Evolutionary conservation across 30 jellyfish, hydroid and myxozoan species (phyloP).

Genomic region (Rhopilema esculentum): DNA sequence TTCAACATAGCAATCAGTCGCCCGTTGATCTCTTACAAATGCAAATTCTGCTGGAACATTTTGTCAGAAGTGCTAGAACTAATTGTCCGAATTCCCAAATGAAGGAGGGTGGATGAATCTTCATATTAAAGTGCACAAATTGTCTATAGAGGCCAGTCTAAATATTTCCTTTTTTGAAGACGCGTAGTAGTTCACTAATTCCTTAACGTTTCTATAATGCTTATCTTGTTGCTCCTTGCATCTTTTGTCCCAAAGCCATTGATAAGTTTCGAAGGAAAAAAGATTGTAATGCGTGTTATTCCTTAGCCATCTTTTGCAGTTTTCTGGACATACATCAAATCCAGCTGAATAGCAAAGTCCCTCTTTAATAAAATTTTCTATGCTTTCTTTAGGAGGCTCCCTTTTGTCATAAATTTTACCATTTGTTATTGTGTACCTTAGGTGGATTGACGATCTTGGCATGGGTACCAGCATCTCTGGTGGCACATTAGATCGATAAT

Average conservation of each 20-base stretch:
- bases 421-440: background rate
- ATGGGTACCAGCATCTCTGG: no score
- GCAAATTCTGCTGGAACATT: no score
- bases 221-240: constrained; percentile 3
- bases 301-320: constrained; percentile 2
- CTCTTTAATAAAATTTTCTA: constrained; percentile 18
- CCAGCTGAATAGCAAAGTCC: no score
- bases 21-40: no score
- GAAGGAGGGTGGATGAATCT: no score
- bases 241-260: constrained; percentile 38
- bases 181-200: background rate
- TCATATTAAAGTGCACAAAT: constrained; percentile 10
- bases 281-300: background rate
- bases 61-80: no score
- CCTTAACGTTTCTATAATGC: background rate
- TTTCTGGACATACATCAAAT: no score
- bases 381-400: background rate
- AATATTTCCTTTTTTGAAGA: background rate
- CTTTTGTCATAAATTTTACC: background rate
- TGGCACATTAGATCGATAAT: no score
- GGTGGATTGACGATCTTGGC: constrained; percentile 32
- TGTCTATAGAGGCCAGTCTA: background rate
- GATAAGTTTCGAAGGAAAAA: constrained; percentile 1
- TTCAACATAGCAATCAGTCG: no score
- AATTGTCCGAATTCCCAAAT: no score